Percentiles rank a stretch among this genome's conserved stretches.
phyloP scores from a whole-genome alignment of 2,113 vertebrate species.

The Nettapus auritus region DNA sequence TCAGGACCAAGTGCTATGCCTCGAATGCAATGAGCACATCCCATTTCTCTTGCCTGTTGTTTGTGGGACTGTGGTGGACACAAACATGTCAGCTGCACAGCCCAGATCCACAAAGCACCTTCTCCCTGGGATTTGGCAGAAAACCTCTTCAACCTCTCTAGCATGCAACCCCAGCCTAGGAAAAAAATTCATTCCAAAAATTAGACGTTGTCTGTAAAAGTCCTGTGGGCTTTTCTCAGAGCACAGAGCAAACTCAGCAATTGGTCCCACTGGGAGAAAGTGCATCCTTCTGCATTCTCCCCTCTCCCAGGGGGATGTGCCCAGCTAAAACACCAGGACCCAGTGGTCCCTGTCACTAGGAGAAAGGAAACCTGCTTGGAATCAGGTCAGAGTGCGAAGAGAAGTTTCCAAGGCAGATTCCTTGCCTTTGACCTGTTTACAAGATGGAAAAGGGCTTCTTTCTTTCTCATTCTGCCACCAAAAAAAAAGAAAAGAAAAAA shows the following conservation, averaged over 20 bases:
- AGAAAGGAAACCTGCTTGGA: background rate
- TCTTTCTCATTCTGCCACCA: background rate
- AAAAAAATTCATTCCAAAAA: background rate
- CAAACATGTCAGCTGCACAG: background rate
- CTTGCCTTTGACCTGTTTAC: background rate
- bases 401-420: background rate
- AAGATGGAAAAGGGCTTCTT: background rate
- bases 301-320: background rate
- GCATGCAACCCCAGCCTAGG: background rate
- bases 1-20: background rate
- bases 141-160: accelerated
- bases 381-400: background rate
- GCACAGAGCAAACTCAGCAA: background rate
- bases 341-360: no score
- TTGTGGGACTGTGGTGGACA: background rate
- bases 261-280: background rate
- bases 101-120: background rate
- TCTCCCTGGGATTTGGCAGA: background rate
- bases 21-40: background rate
- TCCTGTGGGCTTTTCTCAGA: background rate
- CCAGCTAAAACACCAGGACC: background rate
- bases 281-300: background rate
- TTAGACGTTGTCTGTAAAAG: background rate
- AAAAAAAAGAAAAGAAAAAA: no score
- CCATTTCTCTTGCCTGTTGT: accelerated